phyloP scores from a whole-genome alignment of 1,140 invertebrate genomes.

The Chlorops oryzae region DNA sequence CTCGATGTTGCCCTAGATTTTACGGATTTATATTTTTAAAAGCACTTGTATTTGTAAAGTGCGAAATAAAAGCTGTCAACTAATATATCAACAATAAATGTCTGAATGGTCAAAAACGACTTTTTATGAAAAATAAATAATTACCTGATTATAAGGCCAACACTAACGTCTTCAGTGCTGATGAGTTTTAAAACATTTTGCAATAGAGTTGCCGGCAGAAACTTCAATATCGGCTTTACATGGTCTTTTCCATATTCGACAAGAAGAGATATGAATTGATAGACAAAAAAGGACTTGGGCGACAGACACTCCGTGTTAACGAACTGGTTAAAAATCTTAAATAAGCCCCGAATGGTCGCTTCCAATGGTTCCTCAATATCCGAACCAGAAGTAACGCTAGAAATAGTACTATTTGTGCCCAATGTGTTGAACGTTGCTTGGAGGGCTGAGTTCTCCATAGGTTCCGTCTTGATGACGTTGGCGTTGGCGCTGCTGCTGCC shows the following conservation, averaged over 20 bases:
- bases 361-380: conserved; percentile 59
- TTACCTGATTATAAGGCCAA: conserved; percentile 34
- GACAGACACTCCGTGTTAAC: conserved; percentile 71
- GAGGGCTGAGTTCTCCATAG: too few relatives aligned
- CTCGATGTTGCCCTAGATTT: too few relatives aligned
- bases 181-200: conserved; percentile 70
- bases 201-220: conserved; percentile 70
- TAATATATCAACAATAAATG: too few relatives aligned
- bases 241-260: conserved; percentile 74
- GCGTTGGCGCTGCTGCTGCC: too few relatives aligned
- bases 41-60: too few relatives aligned
- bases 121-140: too few relatives aligned
- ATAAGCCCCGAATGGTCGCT: conserved; percentile 58
- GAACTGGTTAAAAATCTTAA: conserved; percentile 66
- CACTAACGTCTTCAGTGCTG: conserved; percentile 40
- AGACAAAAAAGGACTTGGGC: conserved; percentile 79
- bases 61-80: too few relatives aligned
- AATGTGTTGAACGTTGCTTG: too few relatives aligned
- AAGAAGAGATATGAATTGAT: conserved; percentile 73
- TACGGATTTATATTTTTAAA: too few relatives aligned
- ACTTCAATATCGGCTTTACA: conserved; percentile 67
- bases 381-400: conserved; percentile 17
- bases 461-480: too few relatives aligned
- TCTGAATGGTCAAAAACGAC: too few relatives aligned
- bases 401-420: too few relatives aligned